Percentiles rank a stretch among this genome's conserved stretches.
Evolutionary conservation across 1,140 invertebrate genomes (phyloP).

Genomic region (Steinernema khuongi): DNA sequence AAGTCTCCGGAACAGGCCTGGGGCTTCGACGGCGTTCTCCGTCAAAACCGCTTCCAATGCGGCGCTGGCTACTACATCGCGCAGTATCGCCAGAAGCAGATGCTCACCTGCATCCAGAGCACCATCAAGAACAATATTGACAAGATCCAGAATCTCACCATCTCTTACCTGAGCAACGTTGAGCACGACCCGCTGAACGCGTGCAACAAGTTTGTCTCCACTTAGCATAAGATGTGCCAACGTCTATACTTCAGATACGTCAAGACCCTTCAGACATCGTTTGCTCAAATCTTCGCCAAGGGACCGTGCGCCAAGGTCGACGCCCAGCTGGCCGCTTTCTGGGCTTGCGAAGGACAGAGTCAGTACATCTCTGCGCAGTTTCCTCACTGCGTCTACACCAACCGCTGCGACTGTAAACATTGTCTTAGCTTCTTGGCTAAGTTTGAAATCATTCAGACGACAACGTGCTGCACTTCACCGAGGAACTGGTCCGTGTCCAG

Average conservation of each 20-base stretch:
- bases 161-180: not conserved
- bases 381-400: not conserved
- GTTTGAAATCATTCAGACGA: not conserved
- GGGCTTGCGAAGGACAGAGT: not conserved
- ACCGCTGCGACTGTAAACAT: conserved; percentile 4
- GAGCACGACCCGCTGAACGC: not conserved
- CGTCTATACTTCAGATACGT: not conserved
- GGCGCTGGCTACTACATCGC: conserved; percentile 3
- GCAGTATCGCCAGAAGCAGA: not conserved
- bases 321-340: not conserved
- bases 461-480: not conserved
- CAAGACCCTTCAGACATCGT: not conserved
- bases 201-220: not conserved
- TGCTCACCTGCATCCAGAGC: not conserved
- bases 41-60: not conserved
- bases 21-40: not conserved
- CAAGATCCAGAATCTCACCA: not conserved
- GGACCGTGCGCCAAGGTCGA: not conserved
- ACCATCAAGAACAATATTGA: not conserved
- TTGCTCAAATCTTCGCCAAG: not conserved
- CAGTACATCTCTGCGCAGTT: not conserved
- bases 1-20: not conserved
- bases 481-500: not conserved
- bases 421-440: not conserved
- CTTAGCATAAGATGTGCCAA: not conserved